phyloP scores from a whole-genome alignment of 2,888 invertebrate genomes.

The Orthosia incerta region DNA sequence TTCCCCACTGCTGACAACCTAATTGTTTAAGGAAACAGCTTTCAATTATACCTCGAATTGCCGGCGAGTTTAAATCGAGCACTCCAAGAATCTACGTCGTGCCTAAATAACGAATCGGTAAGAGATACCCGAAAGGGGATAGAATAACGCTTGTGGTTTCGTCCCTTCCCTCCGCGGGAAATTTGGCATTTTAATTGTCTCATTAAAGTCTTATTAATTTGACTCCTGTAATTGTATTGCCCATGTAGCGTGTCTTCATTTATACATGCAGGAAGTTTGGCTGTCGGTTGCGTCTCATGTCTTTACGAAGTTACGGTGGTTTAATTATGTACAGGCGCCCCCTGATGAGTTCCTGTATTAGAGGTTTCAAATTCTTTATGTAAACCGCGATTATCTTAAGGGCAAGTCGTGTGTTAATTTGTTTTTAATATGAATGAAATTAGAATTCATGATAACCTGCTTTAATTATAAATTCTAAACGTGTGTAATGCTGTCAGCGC shows the following conservation, averaged over 20 bases:
- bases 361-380: constrained; percentile 24
- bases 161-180: constrained; percentile 69
- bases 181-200: constrained; percentile 80
- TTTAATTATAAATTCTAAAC: constrained; percentile 49
- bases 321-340: constrained; percentile 46
- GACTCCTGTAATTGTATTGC: constrained; percentile 68
- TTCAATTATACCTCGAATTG: constrained; percentile 78
- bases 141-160: constrained; percentile 76
- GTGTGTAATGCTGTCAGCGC: constrained; percentile 46
- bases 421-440: constrained; percentile 27
- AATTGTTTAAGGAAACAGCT: constrained; percentile 82
- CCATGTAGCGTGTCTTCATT: constrained; percentile 49
- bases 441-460: constrained; percentile 33
- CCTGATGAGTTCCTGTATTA: constrained; percentile 22
- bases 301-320: constrained; percentile 45
- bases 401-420: constrained; percentile 16
- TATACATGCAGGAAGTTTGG: constrained; percentile 45
- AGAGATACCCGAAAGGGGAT: constrained; percentile 69
- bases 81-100: constrained; percentile 70
- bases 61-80: constrained; percentile 71
- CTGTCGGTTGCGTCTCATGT: constrained; percentile 36
- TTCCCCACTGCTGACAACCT: constrained; percentile 76
- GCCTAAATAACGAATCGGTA: constrained; percentile 72
- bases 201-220: constrained; percentile 79
- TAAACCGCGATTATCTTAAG: constrained; percentile 12